A percentile compares a stretch with the other conserved stretches of the same genome.
phyloP scores from a whole-genome alignment of 1,140 invertebrate species.

The Eciton burchellii region DNA sequence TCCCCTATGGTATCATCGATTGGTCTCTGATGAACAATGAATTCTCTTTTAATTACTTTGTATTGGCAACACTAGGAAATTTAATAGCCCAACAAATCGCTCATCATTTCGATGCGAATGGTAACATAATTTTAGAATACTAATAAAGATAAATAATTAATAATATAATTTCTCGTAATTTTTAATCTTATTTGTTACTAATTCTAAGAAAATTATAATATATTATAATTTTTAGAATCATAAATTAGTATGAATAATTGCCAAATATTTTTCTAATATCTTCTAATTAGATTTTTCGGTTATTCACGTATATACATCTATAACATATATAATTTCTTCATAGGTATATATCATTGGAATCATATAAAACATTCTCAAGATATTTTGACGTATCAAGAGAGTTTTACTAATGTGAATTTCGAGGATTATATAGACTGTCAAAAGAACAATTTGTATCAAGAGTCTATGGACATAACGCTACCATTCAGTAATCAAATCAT shows the following conservation, averaged over 20 bases:
- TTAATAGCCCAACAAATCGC: constrained; percentile 76
- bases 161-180: background rate
- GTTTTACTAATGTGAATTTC: constrained; percentile 50
- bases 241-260: background rate
- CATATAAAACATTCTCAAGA: constrained; percentile 52
- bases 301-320: background rate
- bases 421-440: constrained; percentile 69
- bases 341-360: constrained; percentile 74
- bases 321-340: background rate
- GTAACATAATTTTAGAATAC: constrained; percentile 57
- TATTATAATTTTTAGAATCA: background rate
- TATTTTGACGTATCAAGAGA: constrained; percentile 31
- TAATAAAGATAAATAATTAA: background rate
- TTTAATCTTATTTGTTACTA: background rate
- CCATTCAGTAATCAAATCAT: constrained; percentile 63
- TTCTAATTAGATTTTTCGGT: constrained; percentile 3
- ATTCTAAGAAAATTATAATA: background rate
- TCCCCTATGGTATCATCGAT: constrained; percentile 76
- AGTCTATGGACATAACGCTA: constrained; percentile 60
- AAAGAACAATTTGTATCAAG: constrained; percentile 52
- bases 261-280: background rate
- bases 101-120: constrained; percentile 75
- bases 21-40: constrained; percentile 57
- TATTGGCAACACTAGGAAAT: constrained; percentile 72
- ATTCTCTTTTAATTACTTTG: constrained; percentile 66